Conservation (phyloP, 64 coral and sea anemone genomes). For the Dendronephthya gigantea region DNA sequence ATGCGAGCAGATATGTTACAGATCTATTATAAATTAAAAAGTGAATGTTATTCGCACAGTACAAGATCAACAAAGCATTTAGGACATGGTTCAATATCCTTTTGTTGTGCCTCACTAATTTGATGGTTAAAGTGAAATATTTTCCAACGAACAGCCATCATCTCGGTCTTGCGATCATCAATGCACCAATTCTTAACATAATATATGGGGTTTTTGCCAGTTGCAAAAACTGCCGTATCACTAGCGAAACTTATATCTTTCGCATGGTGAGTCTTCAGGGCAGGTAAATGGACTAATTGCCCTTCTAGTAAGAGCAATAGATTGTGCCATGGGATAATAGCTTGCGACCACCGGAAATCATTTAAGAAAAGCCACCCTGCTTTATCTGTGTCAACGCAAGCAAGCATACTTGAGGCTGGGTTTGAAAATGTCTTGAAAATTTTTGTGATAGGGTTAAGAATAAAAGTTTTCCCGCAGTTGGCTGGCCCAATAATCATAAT, state of each 20-base stretch:
- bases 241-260: not conserved
- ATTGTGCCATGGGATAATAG: not conserved
- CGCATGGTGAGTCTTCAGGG: no score
- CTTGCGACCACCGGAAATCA: no score
- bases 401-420: not conserved
- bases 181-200: not conserved
- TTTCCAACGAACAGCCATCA: not conserved
- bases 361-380: no score
- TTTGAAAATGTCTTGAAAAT: not conserved
- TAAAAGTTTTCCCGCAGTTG: not conserved
- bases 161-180: not conserved
- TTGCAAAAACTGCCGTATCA: not conserved
- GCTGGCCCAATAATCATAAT: constrained; percentile 21
- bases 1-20: no score
- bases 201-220: not conserved
- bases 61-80: no score
- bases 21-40: no score
- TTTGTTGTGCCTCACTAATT: no score
- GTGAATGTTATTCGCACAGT: no score
- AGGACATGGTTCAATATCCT: no score
- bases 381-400: no score
- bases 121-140: no score
- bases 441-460: not conserved
- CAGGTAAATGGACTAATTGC: no score
- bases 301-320: not conserved